Conservation (phyloP, 2,888 invertebrate genomes). For the Dyspetes luteomarginatus region DNA sequence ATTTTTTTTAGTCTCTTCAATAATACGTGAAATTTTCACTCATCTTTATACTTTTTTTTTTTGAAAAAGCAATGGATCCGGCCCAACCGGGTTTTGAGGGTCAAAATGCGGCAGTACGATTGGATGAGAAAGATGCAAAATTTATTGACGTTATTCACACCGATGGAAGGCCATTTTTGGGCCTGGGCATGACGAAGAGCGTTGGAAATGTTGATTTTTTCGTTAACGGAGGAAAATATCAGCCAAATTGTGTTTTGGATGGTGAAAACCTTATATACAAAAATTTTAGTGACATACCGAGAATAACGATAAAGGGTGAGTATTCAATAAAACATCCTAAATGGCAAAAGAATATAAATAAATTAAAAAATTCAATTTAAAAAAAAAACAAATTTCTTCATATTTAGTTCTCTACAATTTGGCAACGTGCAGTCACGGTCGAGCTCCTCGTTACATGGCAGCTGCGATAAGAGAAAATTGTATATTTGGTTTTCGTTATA, state of each 20-base stretch:
- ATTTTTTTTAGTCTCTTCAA: background rate
- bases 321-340: background rate
- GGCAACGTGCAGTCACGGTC: constrained; percentile 71
- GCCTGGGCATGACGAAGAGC: constrained; percentile 77
- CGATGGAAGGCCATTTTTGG: constrained; percentile 78
- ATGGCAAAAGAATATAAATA: background rate
- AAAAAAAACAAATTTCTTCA: constrained; percentile 32
- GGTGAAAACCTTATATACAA: constrained; percentile 68
- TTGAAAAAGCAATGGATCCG: constrained; percentile 81
- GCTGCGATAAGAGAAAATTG: constrained; percentile 68
- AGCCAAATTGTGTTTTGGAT: constrained; percentile 82
- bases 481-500: constrained; percentile 70
- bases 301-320: constrained; percentile 75
- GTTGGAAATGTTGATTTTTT: constrained; percentile 83
- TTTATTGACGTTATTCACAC: constrained; percentile 82
- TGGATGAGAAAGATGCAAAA: constrained; percentile 79
- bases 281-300: constrained; percentile 72
- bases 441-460: constrained; percentile 70
- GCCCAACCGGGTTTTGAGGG: constrained; percentile 82
- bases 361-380: constrained; percentile 1
- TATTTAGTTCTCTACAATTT: constrained; percentile 70
- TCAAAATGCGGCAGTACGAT: constrained; percentile 75
- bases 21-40: background rate
- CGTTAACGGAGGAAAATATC: constrained; percentile 83
- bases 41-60: background rate